Base-by-base conservation (phyloP, 2,113 vertebrate species). In the Charadrius vociferus region DNA sequence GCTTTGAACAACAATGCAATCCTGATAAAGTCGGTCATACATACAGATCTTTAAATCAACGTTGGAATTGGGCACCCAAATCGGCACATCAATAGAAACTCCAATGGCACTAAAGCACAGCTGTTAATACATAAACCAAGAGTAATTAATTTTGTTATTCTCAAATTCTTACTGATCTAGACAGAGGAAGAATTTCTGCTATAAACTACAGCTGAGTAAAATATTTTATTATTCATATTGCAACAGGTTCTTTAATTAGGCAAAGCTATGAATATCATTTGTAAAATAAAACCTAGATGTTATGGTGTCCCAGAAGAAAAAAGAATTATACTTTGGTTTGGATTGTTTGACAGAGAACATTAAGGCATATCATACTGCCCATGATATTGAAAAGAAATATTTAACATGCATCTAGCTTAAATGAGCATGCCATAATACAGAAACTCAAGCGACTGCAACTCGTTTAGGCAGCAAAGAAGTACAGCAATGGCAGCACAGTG, bases 41-140 rank as follows among this genome's bases (percentile, higher is more conserved):
- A 98, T 98, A 97, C 99, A 99, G 93, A 99, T 99, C 97, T 98
- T 99, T 13, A 99, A 96, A 86, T 99, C 99, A 24, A 99, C 59
- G 9, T 29, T 98, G 59, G 99, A 98, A 52, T 94, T 95, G 34
- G 97, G 93, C 87, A 99, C 97, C 98, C 98, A 99, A 39, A 99
- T 98, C 0, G 99, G 99, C 72, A 99, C 92, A 1, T 98, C 98
- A 14, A 98, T 5, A 1, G 98, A 98, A 20, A 98, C 39, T 1
- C 99, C 99, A 1, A 6, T 1, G 62, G 90, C 98, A 82, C 97
- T 98, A 63, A 99, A 98, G 85, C 37, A 45, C 67, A 98, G 55
- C 98, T 98, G 71, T 43, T 39, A 81, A 84, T 12, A 79, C 1
- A 75, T 0, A 45, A 67, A 70, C 10, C 63, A 73, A 17, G 4